phyloP scores from a whole-genome alignment of 92 coral and sea anemone genomes.

The Zoanthus sansibaricus region DNA sequence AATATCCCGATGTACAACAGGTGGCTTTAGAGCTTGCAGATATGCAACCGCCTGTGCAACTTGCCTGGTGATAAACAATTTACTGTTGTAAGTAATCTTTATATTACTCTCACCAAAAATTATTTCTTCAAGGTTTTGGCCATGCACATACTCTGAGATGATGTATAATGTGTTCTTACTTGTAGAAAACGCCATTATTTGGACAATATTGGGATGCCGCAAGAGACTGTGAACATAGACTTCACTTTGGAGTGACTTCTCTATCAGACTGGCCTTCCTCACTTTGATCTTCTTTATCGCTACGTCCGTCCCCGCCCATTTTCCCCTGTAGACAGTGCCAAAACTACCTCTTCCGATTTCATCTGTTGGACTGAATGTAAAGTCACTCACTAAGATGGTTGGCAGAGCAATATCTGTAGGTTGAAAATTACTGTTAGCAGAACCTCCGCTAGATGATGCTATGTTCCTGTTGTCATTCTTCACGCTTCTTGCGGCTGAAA shows the following conservation, averaged over 20 bases:
- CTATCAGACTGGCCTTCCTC: slow-evolving; percentile 27
- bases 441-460: background rate
- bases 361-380: slow-evolving; percentile 18
- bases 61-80: slow-evolving; percentile 14
- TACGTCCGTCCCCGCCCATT: slow-evolving; percentile 46
- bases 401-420: slow-evolving; percentile 9
- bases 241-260: slow-evolving; percentile 35
- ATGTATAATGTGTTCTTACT: slow-evolving; percentile 23
- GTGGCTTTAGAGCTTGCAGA: slow-evolving; percentile 36
- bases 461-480: background rate
- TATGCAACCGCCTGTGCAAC: slow-evolving; percentile 42
- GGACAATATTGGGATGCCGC: slow-evolving; percentile 43
- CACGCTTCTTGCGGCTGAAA: slow-evolving; percentile 9
- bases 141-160: slow-evolving; percentile 20
- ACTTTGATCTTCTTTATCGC: slow-evolving; percentile 46
- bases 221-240: slow-evolving; percentile 31
- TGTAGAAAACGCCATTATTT: slow-evolving; percentile 38
- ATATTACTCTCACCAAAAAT: slow-evolving; percentile 18
- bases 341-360: slow-evolving; percentile 47
- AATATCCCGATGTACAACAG: slow-evolving; percentile 41
- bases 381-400: slow-evolving; percentile 35
- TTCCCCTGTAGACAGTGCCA: slow-evolving; percentile 36
- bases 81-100: slow-evolving; percentile 25
- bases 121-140: slow-evolving; percentile 43
- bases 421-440: background rate